Evolutionary conservation across 2,113 vertebrate species (phyloP).

Genomic region (Salminus brasiliensis): DNA sequence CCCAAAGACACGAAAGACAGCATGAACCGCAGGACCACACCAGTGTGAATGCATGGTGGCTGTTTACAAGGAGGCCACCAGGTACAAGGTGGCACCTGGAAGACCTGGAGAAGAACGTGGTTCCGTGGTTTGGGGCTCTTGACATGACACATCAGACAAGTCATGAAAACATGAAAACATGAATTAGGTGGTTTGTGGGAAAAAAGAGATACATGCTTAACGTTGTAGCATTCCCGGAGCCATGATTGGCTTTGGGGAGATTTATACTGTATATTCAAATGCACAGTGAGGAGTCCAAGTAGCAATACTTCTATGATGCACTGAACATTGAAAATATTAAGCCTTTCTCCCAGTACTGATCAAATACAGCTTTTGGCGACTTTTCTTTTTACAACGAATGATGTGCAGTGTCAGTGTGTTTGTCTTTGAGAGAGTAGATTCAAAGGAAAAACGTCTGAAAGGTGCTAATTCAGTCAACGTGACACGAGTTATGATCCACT

Average conservation of each 20-base stretch:
- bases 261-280: conserved; percentile 29
- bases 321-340: neutral
- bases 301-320: conserved; percentile 44
- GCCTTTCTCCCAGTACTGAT: neutral
- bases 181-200: neutral
- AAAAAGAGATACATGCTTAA: neutral
- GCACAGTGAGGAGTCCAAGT: conserved; percentile 38
- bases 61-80: neutral
- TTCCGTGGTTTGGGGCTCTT: neutral
- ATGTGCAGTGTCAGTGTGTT: neutral
- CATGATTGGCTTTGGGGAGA: neutral
- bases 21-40: conserved; percentile 92
- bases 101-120: neutral
- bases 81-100: neutral
- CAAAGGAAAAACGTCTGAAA: neutral
- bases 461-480: conserved; percentile 14
- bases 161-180: neutral
- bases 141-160: neutral
- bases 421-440: neutral
- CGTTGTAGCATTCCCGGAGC: conserved; percentile 31
- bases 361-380: neutral
- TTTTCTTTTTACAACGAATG: neutral
- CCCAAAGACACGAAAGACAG: conserved; percentile 91
- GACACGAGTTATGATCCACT: neutral
- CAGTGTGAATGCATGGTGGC: conserved; percentile 77